Conservation (phyloP, 2,113 vertebrate species). For the Irena cyanogastra region DNA sequence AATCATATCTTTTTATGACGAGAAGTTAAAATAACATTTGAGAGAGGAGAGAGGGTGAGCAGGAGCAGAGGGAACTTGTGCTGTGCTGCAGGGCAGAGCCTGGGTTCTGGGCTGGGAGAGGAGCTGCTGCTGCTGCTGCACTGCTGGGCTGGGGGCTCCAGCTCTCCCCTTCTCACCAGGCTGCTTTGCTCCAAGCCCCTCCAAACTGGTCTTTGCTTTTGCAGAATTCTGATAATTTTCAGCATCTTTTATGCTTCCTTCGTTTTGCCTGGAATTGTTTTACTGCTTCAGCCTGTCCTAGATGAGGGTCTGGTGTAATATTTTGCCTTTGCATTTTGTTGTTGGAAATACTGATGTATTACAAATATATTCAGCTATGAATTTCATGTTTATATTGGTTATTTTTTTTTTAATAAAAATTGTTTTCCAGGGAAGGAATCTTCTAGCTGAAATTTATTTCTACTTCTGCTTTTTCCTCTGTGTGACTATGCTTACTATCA, state of each 20-base stretch:
- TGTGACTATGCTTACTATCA: not conserved
- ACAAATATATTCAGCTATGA: not conserved
- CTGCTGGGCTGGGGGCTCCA: not conserved
- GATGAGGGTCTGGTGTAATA: not conserved
- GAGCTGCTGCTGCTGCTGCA: not conserved
- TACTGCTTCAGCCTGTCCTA: not conserved
- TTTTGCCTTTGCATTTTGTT: not conserved
- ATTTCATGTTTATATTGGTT: not conserved
- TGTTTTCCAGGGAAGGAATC: not conserved
- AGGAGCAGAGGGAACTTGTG: not conserved
- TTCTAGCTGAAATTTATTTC: not conserved
- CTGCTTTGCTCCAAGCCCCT: not conserved
- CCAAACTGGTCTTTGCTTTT: not conserved
- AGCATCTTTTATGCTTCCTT: not conserved
- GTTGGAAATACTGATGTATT: not conserved
- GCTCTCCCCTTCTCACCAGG: not conserved
- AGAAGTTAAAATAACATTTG: conserved; percentile 26
- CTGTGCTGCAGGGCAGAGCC: not conserved
- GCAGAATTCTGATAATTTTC: not conserved
- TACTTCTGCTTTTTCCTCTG: not conserved
- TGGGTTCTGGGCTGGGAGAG: not conserved
- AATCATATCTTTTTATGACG: conserved; percentile 60
- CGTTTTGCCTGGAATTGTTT: not conserved
- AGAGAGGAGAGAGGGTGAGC: not conserved
- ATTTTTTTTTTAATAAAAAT: not conserved